A percentile compares a stretch with the other conserved stretches of the same genome.
phyloP scores from a whole-genome alignment of 1,140 invertebrate genomes.

The Diabrotica undecimpunctata region DNA sequence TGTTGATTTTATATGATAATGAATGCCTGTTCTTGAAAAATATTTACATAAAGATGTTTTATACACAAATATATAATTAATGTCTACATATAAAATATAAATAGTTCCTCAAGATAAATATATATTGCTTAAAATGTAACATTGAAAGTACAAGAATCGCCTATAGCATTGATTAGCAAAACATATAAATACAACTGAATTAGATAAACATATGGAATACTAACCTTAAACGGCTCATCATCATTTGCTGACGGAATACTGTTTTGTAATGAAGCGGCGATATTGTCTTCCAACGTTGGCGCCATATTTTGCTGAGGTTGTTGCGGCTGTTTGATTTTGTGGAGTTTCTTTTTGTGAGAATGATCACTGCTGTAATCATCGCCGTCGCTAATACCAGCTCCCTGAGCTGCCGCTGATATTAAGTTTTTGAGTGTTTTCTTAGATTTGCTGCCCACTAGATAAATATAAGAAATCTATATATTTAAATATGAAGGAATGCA shows the following conservation, averaged over 20 bases:
- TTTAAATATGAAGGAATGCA: no score
- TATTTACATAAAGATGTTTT: no score
- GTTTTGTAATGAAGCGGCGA: conserved; percentile 49
- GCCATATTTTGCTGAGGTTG: conserved; percentile 22
- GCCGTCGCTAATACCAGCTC: conserved; percentile 48
- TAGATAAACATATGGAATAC: neutral
- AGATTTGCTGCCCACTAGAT: conserved; percentile 24
- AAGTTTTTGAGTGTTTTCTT: conserved; percentile 39
- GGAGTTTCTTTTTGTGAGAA: conserved; percentile 25
- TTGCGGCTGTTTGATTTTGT: conserved; percentile 31
- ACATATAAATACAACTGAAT: no score
- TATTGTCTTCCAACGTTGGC: conserved; percentile 49
- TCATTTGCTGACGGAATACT: conserved; percentile 48
- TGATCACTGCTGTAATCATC: conserved; percentile 34
- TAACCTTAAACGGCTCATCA: conserved; percentile 56
- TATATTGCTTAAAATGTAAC: no score
- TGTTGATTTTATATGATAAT: no score
- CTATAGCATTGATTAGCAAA: no score
- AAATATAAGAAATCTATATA: neutral
- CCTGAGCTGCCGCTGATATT: conserved; percentile 51
- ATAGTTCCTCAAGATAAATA: no score
- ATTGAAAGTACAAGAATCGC: no score
- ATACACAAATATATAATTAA: no score
- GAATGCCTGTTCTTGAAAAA: no score
- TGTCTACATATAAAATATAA: no score